A percentile compares a stretch with the other conserved stretches of the same genome.
Conservation (phyloP, 2,888 invertebrate species). For the Drosophila setosimentum region DNA sequence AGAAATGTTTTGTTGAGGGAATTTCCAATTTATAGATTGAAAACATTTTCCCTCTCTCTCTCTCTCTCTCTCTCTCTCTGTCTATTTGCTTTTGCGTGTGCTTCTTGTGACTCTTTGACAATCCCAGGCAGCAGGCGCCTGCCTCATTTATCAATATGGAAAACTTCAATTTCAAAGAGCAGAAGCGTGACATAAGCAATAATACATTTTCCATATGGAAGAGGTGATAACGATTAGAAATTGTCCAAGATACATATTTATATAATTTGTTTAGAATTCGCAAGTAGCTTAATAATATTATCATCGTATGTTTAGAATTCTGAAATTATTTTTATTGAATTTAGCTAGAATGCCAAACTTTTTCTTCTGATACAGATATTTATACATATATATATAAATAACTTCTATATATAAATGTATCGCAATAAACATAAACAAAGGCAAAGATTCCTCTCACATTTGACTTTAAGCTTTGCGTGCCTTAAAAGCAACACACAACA, state of each 20-base stretch:
- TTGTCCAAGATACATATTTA: neutral
- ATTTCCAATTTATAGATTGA: constrained; percentile 78
- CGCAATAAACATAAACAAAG: too few species aligned
- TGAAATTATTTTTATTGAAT: too few species aligned
- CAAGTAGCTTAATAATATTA: neutral
- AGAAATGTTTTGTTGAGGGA: constrained; percentile 55
- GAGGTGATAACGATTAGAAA: neutral
- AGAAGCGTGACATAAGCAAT: constrained; percentile 5
- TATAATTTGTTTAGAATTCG: too few species aligned
- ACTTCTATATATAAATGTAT: neutral
- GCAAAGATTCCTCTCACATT: neutral
- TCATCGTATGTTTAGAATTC: too few species aligned
- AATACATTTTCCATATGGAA: neutral
- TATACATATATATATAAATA: neutral
- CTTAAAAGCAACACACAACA: too few species aligned
- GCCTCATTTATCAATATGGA: constrained; percentile 36
- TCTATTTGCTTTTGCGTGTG: neutral
- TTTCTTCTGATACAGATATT: too few species aligned
- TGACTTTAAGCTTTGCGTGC: neutral
- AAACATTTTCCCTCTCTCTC: constrained; percentile 31
- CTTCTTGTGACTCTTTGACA: constrained; percentile 7
- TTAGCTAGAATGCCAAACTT: too few species aligned
- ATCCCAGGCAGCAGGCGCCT: constrained; percentile 9
- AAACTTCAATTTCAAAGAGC: constrained; percentile 31
- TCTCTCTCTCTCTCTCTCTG: neutral